A percentile compares a stretch with the other conserved stretches of the same genome.
These are phyloP conservation scores for Meda fulgida DNA, from an alignment of 2,797 vertebrate species.

Conservation along the genomic window DNA sequence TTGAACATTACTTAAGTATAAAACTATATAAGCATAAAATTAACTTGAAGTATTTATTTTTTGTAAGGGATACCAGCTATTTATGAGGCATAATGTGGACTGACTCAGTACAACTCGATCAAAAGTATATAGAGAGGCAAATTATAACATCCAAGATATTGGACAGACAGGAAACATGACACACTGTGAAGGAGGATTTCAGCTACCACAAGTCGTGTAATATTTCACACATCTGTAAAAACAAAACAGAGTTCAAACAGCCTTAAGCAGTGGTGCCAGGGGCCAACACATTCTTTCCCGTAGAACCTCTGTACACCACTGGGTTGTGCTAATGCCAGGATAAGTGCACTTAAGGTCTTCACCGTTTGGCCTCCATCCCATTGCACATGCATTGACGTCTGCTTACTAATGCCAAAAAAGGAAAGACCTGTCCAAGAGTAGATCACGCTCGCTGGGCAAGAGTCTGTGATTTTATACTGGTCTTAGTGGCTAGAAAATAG, in stretches of 20 bases:
- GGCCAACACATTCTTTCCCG: constrained; percentile 68
- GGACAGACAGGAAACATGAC: constrained; percentile 12
- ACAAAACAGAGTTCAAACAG: constrained; percentile 76
- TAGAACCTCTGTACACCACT: constrained; percentile 15
- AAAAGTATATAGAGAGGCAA: neutral
- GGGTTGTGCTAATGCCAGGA: constrained; percentile 54
- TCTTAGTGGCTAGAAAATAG: neutral
- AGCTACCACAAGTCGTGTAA: constrained; percentile 64
- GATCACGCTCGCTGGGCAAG: constrained; percentile 51
- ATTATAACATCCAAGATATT: constrained; percentile 14
- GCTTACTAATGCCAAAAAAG: constrained; percentile 53
- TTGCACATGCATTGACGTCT: constrained; percentile 18
- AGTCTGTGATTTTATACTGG: constrained; percentile 31
- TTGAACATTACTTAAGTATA: no score
- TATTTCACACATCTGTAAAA: constrained; percentile 80
- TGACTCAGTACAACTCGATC: constrained; percentile 1
- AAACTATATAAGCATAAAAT: no score
- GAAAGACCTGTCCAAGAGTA: constrained; percentile 46
- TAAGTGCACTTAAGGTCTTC: constrained; percentile 59
- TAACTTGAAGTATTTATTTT: no score
- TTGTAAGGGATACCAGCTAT: neutral
- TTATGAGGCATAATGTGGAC: neutral
- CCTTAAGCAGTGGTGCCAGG: constrained; percentile 64
- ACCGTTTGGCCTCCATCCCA: constrained; percentile 24
- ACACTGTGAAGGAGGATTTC: constrained; percentile 13